These are phyloP conservation scores for Enteromius radiatus DNA, from an alignment of 2,797 vertebrate genomes.

Conservation along the genomic window DNA sequence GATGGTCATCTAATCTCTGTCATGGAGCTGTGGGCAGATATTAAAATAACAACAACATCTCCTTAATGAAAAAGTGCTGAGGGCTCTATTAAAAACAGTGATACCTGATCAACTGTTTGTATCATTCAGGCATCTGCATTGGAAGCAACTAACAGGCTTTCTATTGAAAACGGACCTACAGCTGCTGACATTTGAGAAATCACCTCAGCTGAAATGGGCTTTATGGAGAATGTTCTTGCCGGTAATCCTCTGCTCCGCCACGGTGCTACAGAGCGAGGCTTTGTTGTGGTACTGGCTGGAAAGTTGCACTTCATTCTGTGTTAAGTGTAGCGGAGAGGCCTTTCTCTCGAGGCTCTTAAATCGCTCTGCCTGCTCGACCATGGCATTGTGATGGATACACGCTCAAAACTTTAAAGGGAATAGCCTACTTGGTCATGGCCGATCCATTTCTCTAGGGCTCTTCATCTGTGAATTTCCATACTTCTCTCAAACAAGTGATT, in stretches of 20 bases:
- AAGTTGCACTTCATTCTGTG: conserved; percentile 60
- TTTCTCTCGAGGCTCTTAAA: conserved; percentile 55
- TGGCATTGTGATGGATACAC: conserved; percentile 49
- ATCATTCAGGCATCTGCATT: conserved; percentile 27
- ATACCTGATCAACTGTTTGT: conserved; percentile 51
- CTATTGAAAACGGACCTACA: conserved; percentile 43
- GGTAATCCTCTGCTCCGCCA: conserved; percentile 43
- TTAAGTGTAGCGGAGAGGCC: conserved; percentile 55
- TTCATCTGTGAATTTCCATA: conserved; percentile 15
- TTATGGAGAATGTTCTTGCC: conserved; percentile 36
- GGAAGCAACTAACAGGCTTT: conserved; percentile 37
- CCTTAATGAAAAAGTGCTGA: conserved; percentile 60
- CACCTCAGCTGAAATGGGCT: conserved; percentile 43
- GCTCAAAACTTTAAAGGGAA: conserved; percentile 21
- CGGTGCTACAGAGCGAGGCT: conserved; percentile 38
- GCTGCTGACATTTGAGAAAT: conserved; percentile 54
- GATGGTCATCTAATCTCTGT: conserved; percentile 53
- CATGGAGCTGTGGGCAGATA: conserved; percentile 39
- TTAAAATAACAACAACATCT: conserved; percentile 46
- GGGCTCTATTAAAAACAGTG: conserved; percentile 46
- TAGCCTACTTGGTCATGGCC: conserved; percentile 28
- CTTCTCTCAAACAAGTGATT: conserved; percentile 36
- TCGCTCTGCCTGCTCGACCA: conserved; percentile 51
- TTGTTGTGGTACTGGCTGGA: conserved; percentile 58
- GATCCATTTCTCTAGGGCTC: conserved; percentile 22